These are phyloP conservation scores for Anolis sagrei DNA, from an alignment of 2,113 vertebrate genomes.

Conservation along the genomic window DNA sequence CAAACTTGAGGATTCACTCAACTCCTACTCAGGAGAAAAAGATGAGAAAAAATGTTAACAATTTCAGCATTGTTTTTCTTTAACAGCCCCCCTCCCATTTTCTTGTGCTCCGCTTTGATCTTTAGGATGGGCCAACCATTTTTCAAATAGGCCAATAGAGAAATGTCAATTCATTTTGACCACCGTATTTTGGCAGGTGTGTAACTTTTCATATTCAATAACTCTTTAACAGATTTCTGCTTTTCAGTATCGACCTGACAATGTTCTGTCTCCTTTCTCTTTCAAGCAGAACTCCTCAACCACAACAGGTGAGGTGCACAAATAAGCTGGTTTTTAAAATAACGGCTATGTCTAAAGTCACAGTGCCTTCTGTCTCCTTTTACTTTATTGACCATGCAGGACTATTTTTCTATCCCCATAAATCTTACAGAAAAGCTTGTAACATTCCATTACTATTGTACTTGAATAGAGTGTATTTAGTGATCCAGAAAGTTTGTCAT, in stretches of 20 bases:
- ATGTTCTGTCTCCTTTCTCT: background rate
- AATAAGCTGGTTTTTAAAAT: constrained; percentile 15
- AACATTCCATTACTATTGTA: constrained; percentile 46
- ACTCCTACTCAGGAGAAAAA: too few relatives aligned
- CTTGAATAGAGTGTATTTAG: constrained; percentile 33
- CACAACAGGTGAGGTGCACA: background rate
- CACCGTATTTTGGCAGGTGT: background rate
- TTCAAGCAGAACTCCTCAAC: background rate
- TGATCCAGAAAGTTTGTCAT: constrained; percentile 54
- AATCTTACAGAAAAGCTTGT: constrained; percentile 33
- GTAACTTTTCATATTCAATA: background rate
- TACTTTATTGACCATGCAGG: constrained; percentile 44
- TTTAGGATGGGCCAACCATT: background rate
- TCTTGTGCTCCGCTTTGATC: background rate
- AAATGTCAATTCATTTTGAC: background rate
- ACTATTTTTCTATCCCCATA: constrained; percentile 4
- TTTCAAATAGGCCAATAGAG: background rate
- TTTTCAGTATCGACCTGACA: background rate
- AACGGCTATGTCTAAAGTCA: background rate
- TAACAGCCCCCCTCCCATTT: background rate
- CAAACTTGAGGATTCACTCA: too few relatives aligned
- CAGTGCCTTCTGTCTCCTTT: constrained; percentile 4
- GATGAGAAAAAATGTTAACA: too few relatives aligned
- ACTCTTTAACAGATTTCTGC: background rate
- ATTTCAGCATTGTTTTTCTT: too few relatives aligned